Percentiles rank a stretch among this genome's conserved stretches.
These are phyloP conservation scores for Uromys caudimaculatus DNA, from an alignment of 2,797 vertebrate species.

Conservation along the genomic window DNA sequence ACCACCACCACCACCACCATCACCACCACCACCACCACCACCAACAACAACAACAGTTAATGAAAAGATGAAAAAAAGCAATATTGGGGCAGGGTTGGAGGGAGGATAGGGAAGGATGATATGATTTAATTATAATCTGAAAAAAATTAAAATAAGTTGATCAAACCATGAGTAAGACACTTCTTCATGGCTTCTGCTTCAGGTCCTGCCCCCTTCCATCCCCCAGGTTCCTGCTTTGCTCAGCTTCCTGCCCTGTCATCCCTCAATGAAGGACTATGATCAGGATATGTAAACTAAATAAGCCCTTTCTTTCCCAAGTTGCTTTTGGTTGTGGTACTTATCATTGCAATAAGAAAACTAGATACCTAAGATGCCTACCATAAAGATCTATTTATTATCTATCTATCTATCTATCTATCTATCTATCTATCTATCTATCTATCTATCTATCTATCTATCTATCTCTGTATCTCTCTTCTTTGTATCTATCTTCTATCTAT, in stretches of 20 bases:
- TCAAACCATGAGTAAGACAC: not conserved
- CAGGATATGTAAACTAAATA: not conserved
- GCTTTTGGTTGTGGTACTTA: not conserved
- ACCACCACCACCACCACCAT: not conserved
- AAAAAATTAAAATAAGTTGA: not conserved
- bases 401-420: not conserved
- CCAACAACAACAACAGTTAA: not conserved
- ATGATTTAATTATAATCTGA: not conserved
- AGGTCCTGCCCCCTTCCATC: not conserved
- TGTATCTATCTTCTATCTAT: not conserved
- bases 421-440: not conserved
- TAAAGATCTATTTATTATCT: not conserved
- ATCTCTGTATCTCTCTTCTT: not conserved
- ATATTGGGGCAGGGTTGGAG: not conserved
- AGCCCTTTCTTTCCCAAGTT: not conserved
- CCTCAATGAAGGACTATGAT: not conserved
- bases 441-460: not conserved
- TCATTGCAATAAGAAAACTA: not conserved
- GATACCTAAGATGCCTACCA: not conserved
- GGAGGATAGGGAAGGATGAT: not conserved
- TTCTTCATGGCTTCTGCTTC: not conserved
- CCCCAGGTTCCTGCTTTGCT: not conserved
- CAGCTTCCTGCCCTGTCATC: not conserved
- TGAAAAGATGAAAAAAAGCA: not conserved
- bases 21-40: too few relatives aligned